Evolutionary conservation across 2,113 vertebrate species (phyloP), one percentile per base, ranked within the genome.

Genomic region (Sinosuthora webbiana): DNA sequence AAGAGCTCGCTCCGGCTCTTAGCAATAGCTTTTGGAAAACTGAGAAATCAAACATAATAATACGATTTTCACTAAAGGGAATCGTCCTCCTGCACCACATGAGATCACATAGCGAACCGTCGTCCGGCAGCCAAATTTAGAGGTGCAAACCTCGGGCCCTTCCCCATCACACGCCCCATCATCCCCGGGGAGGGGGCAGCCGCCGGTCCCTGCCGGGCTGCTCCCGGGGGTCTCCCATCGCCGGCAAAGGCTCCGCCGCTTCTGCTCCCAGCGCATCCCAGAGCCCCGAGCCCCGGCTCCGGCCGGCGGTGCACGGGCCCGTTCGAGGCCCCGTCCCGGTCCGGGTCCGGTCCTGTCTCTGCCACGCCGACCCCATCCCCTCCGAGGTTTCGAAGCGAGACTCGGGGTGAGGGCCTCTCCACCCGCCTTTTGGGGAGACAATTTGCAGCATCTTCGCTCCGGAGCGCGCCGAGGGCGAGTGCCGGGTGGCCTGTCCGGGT

Each of bases 1-100:
- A 59, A 45, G 41, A 60, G 67, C 79, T 80, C 39, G 8, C 93
- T 56, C 31, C 56, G 80, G 39, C 93, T 87, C 35, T 49, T 87
- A 37, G 67, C 87, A 64, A 65, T 5, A 70, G 83, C 59, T 68
- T 69, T 77, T 33, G 65, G n/a, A 89, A 62, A 87, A 78, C 67
- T 44, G 45, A 12, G 27, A 92, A 82, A 90, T 94, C 55, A 59
- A 89, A 94, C 57, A 49, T 63, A 95, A 76, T 49, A 55, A 49
- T 49, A 11, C 1, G 15, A 35, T 81, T 93, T 95, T 63, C 83
- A 9, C 69, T 12, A 55, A 70, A 60, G 39, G 45, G 64, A 53
- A 37, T 44, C 19, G 13, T 59, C 63, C 57, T 86, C 41, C 49
- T 56, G 65, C 56, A 4, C 37, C 47, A 13, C 31, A 7, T 3